Base-by-base conservation (phyloP, 2,888 invertebrate genomes). In the Drepanosiphum platanoidis region DNA sequence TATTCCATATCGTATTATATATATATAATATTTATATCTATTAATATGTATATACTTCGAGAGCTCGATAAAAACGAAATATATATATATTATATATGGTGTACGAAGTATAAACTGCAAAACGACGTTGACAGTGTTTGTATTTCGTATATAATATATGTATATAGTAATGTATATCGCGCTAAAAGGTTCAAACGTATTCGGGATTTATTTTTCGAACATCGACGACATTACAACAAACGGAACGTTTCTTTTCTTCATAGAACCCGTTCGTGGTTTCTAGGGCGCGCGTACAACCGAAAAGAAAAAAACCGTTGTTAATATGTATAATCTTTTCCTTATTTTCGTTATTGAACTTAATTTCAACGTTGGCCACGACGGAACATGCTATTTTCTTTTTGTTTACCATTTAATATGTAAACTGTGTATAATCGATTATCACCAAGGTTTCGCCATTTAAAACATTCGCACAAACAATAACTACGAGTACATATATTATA, bases 401-500 rank as follows among this genome's bases (percentile, higher is more conserved):
- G 30, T 78, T 39, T 30, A 11, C 22, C 1, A 18, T 78, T 61
- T 78, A 42, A 9, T n/a, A 58, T 52, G 52, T 27, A 58, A 70
- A 81, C 52, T 22, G 36, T 36, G 70, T 58, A 36, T 30, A 58
- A 81, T 81, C 80, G 80, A 81, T 70, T 81, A 70, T 70, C 80
- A 70, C 80, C 68, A 70, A 52, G 36, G 52, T 81, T 52, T 80
- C 66, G 13, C 3, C 52, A 18, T 70, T 68, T 52, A 9, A 52
- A 34, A 70, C 70, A 13, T 22, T 70, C 30, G 27, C 66, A 32
- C 15, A 13, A 64, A 64, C 39, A 64, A 58, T 39, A 30, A 61
- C 5, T 9, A 3, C n/a, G n/a, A n/a, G n/a, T n/a, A n/a, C n/a
- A n/a, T n/a, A n/a, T n/a, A n/a, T n/a, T n/a, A n/a, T n/a, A n/a